phyloP scores from a whole-genome alignment of 2,113 vertebrate genomes.

The Ceyx margarethae region DNA sequence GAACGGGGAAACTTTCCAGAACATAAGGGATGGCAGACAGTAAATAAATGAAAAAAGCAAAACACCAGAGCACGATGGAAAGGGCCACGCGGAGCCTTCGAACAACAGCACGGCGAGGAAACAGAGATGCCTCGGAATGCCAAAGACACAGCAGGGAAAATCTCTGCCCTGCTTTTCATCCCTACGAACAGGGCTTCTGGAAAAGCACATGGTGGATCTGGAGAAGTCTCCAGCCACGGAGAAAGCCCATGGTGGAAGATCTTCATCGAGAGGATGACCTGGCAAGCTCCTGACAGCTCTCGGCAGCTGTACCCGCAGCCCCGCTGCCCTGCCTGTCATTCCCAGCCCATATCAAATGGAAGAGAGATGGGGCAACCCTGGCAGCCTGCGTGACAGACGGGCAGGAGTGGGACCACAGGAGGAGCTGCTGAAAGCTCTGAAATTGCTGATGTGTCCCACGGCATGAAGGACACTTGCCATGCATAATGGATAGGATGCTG shows the following conservation, averaged over 20 bases:
- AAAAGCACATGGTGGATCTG: background rate
- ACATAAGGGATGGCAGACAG: background rate
- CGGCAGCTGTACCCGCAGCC: background rate
- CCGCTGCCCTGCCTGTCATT: slow-evolving; percentile 16
- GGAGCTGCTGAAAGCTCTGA: slow-evolving; percentile 50
- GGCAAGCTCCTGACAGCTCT: slow-evolving; percentile 29
- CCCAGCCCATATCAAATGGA: slow-evolving; percentile 37
- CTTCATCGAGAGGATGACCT: background rate
- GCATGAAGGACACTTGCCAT: slow-evolving; percentile 32
- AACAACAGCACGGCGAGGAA: background rate
- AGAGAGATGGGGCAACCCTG: slow-evolving; percentile 6
- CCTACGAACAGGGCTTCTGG: background rate
- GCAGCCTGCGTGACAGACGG: slow-evolving; percentile 3
- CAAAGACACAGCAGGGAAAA: background rate
- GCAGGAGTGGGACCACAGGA: slow-evolving; percentile 36
- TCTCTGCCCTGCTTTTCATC: background rate
- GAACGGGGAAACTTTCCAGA: background rate
- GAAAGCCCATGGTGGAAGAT: slow-evolving; percentile 17
- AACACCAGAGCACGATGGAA: background rate
- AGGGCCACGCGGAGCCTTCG: background rate
- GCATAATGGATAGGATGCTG: slow-evolving; percentile 8
- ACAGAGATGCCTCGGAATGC: background rate
- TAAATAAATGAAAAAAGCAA: background rate
- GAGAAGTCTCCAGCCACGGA: slow-evolving; percentile 16
- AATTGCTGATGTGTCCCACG: slow-evolving; percentile 30